phyloP scores from a whole-genome alignment of 2,797 vertebrate species.

The Halcyon smyrnensis region DNA sequence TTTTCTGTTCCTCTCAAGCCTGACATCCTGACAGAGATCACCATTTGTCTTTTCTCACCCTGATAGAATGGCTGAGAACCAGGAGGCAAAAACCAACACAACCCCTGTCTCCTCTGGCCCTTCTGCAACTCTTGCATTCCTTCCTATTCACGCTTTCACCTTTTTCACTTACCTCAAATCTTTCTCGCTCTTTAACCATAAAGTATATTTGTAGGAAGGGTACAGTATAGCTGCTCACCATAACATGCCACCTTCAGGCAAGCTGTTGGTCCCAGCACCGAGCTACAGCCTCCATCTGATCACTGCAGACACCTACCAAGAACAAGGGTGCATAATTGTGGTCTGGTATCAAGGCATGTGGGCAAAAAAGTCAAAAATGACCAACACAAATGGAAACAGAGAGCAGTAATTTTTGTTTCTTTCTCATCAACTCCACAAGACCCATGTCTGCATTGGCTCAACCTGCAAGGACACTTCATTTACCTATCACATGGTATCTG shows the following conservation, averaged over 20 bases:
- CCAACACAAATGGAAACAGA: not conserved
- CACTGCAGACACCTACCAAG: not conserved
- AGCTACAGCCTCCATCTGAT: not conserved
- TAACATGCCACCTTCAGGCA: not conserved
- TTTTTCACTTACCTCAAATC: not conserved
- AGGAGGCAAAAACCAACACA: not conserved
- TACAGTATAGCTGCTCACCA: rapidly evolving
- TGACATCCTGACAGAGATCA: not conserved
- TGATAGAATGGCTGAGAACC: rapidly evolving
- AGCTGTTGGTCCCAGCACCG: rapidly evolving
- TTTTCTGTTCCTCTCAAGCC: not conserved
- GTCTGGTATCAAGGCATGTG: not conserved
- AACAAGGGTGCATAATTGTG: rapidly evolving
- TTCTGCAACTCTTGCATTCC: not conserved
- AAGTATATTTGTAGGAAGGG: not conserved
- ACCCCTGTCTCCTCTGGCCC: rapidly evolving
- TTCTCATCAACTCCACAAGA: not conserved
- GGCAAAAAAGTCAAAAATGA: not conserved
- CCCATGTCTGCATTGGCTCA: not conserved
- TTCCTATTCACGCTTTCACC: not conserved
- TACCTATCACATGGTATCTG: not conserved
- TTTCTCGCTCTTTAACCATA: not conserved
- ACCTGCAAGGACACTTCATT: not conserved
- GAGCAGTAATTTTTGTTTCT: not conserved
- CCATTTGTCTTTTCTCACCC: not conserved